Conservation (phyloP, 2,888 invertebrate genomes). For the Molanna angustata region DNA sequence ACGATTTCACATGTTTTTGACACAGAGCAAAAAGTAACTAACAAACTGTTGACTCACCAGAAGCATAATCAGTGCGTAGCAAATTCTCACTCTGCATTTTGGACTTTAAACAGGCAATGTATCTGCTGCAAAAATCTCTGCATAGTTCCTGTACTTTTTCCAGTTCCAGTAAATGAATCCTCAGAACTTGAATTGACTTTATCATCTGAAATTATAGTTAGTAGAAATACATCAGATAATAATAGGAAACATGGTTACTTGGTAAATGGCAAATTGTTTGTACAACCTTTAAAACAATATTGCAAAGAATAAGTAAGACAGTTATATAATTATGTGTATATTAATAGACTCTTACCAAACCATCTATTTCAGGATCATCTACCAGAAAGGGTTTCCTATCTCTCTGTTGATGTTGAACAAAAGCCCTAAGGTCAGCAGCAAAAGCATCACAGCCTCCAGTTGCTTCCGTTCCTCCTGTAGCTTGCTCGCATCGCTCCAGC, state of each 20-base stretch:
- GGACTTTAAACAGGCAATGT: constrained; percentile 86
- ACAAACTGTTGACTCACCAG: constrained; percentile 51
- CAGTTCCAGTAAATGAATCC: constrained; percentile 88
- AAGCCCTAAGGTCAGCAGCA: constrained; percentile 85
- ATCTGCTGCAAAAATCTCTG: constrained; percentile 91
- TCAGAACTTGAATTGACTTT: constrained; percentile 66
- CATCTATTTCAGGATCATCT: constrained; percentile 93
- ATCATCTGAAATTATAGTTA: constrained; percentile 42
- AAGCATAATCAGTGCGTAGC: constrained; percentile 74
- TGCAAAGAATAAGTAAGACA: too few species aligned
- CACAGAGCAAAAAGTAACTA: too few species aligned
- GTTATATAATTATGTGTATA: too few species aligned
- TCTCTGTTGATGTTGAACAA: constrained; percentile 85
- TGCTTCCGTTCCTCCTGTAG: constrained; percentile 88
- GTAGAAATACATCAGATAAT: neutral
- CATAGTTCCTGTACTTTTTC: constrained; percentile 94
- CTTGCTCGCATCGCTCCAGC: constrained; percentile 95
- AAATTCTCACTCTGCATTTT: constrained; percentile 89
- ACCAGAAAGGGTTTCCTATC: constrained; percentile 83
- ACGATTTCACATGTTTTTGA: too few species aligned
- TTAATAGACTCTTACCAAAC: constrained; percentile 66
- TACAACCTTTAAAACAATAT: too few species aligned
- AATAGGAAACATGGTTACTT: neutral
- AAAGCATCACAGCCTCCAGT: constrained; percentile 75
- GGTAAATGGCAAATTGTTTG: too few species aligned